Conservation (phyloP, 2,888 invertebrate genomes). For the Caenorhabditis sp. region DNA sequence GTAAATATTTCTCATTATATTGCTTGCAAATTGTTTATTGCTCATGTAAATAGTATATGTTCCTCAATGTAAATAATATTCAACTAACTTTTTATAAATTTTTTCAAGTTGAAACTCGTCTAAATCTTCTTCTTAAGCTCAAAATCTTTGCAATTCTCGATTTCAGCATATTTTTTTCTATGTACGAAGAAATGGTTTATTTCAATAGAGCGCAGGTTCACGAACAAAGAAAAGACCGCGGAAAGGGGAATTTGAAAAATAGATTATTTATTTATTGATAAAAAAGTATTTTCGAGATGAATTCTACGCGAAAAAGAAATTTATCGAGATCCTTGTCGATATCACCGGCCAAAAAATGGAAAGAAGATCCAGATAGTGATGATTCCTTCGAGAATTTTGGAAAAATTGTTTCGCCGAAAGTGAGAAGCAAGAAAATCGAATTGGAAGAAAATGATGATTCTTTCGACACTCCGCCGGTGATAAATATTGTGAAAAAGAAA, state of each 20-base stretch:
- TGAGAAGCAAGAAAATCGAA: slow-evolving; percentile 24
- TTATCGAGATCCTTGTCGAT: not conserved
- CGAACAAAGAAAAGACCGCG: not conserved
- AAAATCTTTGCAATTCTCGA: too few relatives aligned
- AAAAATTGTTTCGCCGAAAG: not conserved
- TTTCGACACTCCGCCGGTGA: slow-evolving; percentile 24
- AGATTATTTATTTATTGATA: not conserved
- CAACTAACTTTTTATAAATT: too few relatives aligned
- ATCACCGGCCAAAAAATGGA: not conserved
- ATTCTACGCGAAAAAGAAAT: not conserved
- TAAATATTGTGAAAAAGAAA: not conserved
- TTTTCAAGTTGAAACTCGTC: too few relatives aligned
- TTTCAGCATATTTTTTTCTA: too few relatives aligned
- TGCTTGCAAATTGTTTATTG: too few relatives aligned
- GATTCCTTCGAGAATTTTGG: slow-evolving; percentile 33
- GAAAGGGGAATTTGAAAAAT: not conserved
- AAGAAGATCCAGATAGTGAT: slow-evolving; percentile 7
- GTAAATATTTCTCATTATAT: too few relatives aligned
- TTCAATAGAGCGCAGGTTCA: not conserved
- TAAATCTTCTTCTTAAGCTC: too few relatives aligned
- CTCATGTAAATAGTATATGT: too few relatives aligned
- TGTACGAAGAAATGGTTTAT: too few relatives aligned
- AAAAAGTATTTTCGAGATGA: not conserved
- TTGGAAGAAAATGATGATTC: slow-evolving; percentile 34
- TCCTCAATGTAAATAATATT: too few relatives aligned